Base-by-base conservation (phyloP, 2,113 vertebrate species). In the Entelurus aequoreus region DNA sequence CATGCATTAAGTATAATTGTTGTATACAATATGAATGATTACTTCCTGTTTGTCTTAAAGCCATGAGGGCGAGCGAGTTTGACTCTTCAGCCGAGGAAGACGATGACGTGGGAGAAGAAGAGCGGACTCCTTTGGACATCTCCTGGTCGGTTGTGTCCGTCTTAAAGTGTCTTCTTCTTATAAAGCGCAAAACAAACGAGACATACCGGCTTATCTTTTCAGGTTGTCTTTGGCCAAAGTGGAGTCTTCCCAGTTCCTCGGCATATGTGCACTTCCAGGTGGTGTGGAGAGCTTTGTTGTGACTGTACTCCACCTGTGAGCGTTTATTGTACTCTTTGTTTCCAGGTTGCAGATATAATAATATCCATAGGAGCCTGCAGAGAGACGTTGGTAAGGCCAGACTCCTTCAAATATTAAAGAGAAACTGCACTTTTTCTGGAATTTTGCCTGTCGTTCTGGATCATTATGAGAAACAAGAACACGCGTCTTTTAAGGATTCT, bases 31-130 rank as follows among this genome's bases (percentile, higher is more conserved):
- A 19, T 60, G 13, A 48, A 8, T 60, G 6, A 42, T 4, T 35
- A 7, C n/a, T 7, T 42, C 9, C 5, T 0, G 1, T 55, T 13
- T 55, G 78, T 42, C 71, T 65, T 65, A 38, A 46, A 51, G 61
- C 66, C 15, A 89, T 91, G 73, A 88, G 83, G 63, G 69, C 73
- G 2, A 88, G 75, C 13, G 89, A 89, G 63, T 95, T 94, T 69
- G 92, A 92, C 74, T 94, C 94, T 21, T 94, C 94, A 21, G 96
- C 94, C 48, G 93, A 95, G 0, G 94, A 96, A 37, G 94, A 95
- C 11, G 81, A 28, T 28, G 28, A 84, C 9, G n/a, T 63, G 5
- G 90, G 83, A 40, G 90, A 92, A 46, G 90, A 92, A 36, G 70
- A 86, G 58, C 61, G 69, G 56, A 87, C 75, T 4, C 93, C 93